phyloP scores from a whole-genome alignment of 2,888 invertebrate genomes.

The Antitype chi region DNA sequence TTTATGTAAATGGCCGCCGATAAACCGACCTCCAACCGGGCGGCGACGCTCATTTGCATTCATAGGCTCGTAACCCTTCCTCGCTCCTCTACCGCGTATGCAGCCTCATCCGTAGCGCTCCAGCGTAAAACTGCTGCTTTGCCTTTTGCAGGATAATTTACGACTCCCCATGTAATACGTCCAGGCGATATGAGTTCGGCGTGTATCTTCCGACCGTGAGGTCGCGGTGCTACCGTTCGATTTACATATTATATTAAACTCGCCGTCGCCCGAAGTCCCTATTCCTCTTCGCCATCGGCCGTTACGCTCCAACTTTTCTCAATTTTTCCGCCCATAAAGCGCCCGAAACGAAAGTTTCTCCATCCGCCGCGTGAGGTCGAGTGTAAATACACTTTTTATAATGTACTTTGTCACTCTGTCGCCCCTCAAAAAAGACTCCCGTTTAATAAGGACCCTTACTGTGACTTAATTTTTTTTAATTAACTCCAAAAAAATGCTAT shows the following conservation, averaged over 20 bases:
- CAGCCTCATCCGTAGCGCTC: slow-evolving; percentile 79
- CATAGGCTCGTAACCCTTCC: slow-evolving; percentile 90
- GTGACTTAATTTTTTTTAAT: slow-evolving; percentile 47
- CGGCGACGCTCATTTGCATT: slow-evolving; percentile 89
- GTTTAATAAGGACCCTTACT: slow-evolving; percentile 80
- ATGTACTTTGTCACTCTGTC: slow-evolving; percentile 88
- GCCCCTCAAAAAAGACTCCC: slow-evolving; percentile 80
- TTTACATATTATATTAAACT: slow-evolving; percentile 91
- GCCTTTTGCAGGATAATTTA: slow-evolving; percentile 89
- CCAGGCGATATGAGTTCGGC: slow-evolving; percentile 87
- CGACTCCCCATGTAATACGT: slow-evolving; percentile 88
- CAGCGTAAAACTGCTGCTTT: slow-evolving; percentile 86
- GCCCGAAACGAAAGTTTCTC: slow-evolving; percentile 88
- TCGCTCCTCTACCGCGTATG: slow-evolving; percentile 82
- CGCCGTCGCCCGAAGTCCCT: slow-evolving; percentile 80
- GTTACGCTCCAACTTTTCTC: slow-evolving; percentile 90
- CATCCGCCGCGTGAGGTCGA: slow-evolving; percentile 88
- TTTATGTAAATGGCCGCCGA: slow-evolving; percentile 88
- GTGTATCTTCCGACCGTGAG: slow-evolving; percentile 83
- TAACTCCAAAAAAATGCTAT: slow-evolving; percentile 19
- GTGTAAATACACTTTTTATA: slow-evolving; percentile 90
- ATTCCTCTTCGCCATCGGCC: slow-evolving; percentile 87
- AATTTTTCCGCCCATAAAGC: slow-evolving; percentile 90
- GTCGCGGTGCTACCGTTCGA: slow-evolving; percentile 87
- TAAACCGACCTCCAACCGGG: slow-evolving; percentile 85